Percentiles rank a stretch among this genome's conserved stretches.
phyloP scores from a whole-genome alignment of 2,888 invertebrate species.

The Asteroscopus sphinx region DNA sequence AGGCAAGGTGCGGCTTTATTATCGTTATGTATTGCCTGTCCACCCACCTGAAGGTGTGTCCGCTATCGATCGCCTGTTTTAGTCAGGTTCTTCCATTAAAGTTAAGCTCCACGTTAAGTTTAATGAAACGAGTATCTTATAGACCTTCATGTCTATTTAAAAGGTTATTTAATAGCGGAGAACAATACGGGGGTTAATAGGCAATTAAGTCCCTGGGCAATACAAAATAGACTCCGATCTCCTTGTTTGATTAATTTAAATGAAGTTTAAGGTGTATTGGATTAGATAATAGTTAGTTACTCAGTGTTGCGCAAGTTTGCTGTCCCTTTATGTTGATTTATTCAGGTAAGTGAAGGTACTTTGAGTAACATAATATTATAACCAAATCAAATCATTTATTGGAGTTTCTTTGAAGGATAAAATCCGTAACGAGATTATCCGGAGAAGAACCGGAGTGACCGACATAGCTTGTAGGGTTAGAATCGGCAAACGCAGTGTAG shows the following conservation, averaged over 20 bases:
- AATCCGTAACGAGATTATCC: no score
- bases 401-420: no score
- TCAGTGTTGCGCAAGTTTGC: constrained; percentile 8
- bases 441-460: no score
- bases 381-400: no score
- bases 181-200: constrained; percentile 50
- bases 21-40: constrained; percentile 70
- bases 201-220: constrained; percentile 34
- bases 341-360: no score
- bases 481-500: no score
- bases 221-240: constrained; percentile 21
- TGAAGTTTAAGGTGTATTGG: constrained; percentile 32
- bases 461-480: no score
- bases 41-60: constrained; percentile 73
- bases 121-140: constrained; percentile 39
- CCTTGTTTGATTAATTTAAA: constrained; percentile 49
- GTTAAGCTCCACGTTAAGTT: constrained; percentile 45
- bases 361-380: no score
- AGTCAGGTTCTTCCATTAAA: constrained; percentile 55
- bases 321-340: constrained; percentile 17
- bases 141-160: constrained; percentile 32
- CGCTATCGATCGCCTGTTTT: constrained; percentile 69
- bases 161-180: constrained; percentile 52
- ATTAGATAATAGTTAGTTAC: constrained; percentile 26
- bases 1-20: constrained; percentile 77